Conservation (phyloP, 2,888 invertebrate species). For the Himalopsyche japonica region DNA sequence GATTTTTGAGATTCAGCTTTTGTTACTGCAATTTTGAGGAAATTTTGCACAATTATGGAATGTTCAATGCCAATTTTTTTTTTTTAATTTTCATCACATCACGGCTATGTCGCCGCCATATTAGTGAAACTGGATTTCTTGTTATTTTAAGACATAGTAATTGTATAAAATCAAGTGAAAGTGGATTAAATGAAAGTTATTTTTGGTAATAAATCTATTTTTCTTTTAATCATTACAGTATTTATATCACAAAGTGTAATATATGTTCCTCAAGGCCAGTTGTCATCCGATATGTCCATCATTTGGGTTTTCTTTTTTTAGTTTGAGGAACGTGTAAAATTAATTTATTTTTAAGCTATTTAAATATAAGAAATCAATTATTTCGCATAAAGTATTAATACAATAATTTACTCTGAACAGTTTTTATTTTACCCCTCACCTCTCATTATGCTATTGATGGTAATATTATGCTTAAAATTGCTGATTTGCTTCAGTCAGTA, state of each 20-base stretch:
- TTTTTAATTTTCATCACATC: no score
- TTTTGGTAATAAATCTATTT: background rate
- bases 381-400: constrained; percentile 25
- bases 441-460: background rate
- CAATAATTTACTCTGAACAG: background rate
- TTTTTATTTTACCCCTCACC: background rate
- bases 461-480: no score
- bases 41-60: no score
- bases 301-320: background rate
- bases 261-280: constrained; percentile 4
- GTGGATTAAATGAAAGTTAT: background rate
- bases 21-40: no score
- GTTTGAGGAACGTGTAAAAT: constrained; percentile 9
- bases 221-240: background rate
- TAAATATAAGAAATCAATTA: constrained; percentile 24
- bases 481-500: no score
- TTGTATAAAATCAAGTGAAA: background rate
- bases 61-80: no score
- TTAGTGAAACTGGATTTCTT: background rate
- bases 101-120: background rate
- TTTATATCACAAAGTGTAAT: background rate
- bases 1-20: no score
- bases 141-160: background rate
- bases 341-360: constrained; percentile 21
- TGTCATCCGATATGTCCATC: constrained; percentile 26